Conservation (phyloP, 2,888 invertebrate genomes). For the Papilio gigon region DNA sequence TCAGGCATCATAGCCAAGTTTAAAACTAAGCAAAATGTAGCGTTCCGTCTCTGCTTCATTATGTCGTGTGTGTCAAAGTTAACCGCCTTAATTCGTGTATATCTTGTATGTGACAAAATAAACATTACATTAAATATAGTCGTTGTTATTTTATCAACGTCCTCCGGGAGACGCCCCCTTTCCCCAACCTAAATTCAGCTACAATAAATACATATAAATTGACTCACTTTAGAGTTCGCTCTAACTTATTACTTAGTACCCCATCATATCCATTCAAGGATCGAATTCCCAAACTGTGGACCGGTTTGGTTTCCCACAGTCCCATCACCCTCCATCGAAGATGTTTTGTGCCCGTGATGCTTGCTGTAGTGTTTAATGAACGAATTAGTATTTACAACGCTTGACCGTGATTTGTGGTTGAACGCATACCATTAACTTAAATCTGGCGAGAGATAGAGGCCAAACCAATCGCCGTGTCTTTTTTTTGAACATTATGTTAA, state of each 20-base stretch:
- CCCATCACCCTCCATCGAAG: conserved; percentile 34
- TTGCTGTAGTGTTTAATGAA: conserved; percentile 36
- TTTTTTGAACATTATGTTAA: conserved; percentile 24
- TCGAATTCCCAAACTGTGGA: conserved; percentile 42
- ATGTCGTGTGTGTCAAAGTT: too few relatives aligned
- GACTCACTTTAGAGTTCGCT: not conserved
- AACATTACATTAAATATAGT: too few relatives aligned
- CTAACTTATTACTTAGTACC: not conserved
- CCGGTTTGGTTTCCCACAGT: conserved; percentile 49
- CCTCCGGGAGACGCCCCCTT: too few relatives aligned
- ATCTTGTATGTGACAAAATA: too few relatives aligned
- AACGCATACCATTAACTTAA: conserved; percentile 20
- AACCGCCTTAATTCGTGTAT: too few relatives aligned
- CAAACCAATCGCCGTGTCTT: conserved; percentile 7
- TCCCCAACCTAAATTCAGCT: too few relatives aligned
- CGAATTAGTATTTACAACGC: conserved; percentile 39
- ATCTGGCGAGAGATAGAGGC: conserved; percentile 28
- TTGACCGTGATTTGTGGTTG: conserved; percentile 35
- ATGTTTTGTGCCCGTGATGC: conserved; percentile 32
- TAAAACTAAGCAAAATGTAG: too few relatives aligned
- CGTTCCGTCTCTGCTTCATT: too few relatives aligned
- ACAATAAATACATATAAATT: too few relatives aligned
- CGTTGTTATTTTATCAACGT: too few relatives aligned
- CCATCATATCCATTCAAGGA: conserved; percentile 35
- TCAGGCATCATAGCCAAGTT: too few relatives aligned